phyloP scores from a whole-genome alignment of 2,888 invertebrate genomes.

The Cactoblastis cactorum region DNA sequence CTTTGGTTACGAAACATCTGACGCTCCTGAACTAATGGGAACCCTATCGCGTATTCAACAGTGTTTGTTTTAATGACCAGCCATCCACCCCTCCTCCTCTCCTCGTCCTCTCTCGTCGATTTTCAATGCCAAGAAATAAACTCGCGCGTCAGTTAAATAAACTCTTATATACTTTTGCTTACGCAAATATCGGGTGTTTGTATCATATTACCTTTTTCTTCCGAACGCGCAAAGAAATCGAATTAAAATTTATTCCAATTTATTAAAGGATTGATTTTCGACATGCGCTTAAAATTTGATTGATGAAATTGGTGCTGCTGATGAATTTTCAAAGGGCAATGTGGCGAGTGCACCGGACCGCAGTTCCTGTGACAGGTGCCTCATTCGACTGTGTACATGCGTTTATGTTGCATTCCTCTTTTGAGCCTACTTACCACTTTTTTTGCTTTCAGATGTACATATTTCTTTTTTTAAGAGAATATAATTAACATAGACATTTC shows the following conservation, averaged over 20 bases:
- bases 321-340: conserved; percentile 62
- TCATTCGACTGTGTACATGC: conserved; percentile 35
- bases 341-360: conserved; percentile 60
- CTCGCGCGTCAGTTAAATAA: no score
- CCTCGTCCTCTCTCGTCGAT: no score
- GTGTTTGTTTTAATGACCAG: neutral
- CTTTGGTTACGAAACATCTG: conserved; percentile 41
- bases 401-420: conserved; percentile 21
- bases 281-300: conserved; percentile 25
- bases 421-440: no score
- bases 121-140: no score
- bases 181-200: no score
- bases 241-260: no score
- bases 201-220: no score
- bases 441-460: no score
- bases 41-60: conserved; percentile 2
- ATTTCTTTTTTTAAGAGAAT: no score
- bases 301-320: conserved; percentile 60
- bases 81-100: neutral
- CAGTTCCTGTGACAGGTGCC: conserved; percentile 62
- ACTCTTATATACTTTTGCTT: no score
- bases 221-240: no score
- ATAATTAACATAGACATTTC: neutral
- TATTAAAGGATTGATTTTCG: no score
- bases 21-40: conserved; percentile 23